Conservation (phyloP, 2,797 vertebrate species). For the Cirrhinus molitorella region DNA sequence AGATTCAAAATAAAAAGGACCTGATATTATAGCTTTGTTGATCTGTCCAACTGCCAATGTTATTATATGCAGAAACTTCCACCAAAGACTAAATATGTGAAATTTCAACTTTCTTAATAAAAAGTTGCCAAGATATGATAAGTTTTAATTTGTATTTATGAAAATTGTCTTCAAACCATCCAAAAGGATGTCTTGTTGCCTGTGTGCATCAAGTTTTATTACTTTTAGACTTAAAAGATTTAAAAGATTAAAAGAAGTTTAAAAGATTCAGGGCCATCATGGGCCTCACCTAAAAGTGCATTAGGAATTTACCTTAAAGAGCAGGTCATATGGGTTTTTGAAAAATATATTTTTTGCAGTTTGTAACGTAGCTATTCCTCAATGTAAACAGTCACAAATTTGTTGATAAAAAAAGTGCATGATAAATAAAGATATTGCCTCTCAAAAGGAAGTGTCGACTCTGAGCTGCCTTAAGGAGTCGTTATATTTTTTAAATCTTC, state of each 20-base stretch:
- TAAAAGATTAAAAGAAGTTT: too few species aligned
- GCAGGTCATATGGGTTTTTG: too few species aligned
- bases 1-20: neutral
- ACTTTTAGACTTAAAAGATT: too few species aligned
- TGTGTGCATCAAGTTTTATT: neutral
- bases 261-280: neutral
- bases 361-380: too few species aligned
- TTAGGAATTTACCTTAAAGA: too few species aligned
- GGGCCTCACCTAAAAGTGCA: neutral
- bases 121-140: neutral
- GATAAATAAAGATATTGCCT: too few species aligned
- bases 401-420: too few species aligned
- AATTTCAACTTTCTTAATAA: neutral
- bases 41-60: neutral
- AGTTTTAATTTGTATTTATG: neutral
- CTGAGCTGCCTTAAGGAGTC: too few species aligned
- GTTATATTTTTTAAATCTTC: too few species aligned
- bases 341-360: too few species aligned
- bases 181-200: neutral
- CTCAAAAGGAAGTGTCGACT: too few species aligned
- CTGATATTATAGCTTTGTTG: neutral
- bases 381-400: too few species aligned
- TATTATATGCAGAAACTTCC: neutral
- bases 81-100: neutral
- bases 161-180: neutral